Conservation (phyloP, 2,888 invertebrate species). For the Scaptomyza parva region DNA sequence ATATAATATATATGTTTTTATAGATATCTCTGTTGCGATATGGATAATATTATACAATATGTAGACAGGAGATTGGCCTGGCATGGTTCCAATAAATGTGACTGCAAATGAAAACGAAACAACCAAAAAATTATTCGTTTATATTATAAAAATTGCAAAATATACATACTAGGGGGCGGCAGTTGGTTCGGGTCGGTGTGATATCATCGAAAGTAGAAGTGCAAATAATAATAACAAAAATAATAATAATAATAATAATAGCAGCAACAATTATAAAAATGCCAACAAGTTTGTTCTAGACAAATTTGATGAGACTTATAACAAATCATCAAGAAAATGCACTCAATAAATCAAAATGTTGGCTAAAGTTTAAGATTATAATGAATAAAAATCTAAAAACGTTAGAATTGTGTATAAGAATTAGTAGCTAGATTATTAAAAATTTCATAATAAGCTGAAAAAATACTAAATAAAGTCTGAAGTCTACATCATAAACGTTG, state of each 20-base stretch:
- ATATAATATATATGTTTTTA: conserved; percentile 4
- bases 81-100: conserved; percentile 73
- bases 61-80: conserved; percentile 64
- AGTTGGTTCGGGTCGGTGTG: conserved; percentile 28
- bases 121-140: conserved; percentile 32
- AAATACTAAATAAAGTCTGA: no score
- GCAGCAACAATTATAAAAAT: conserved; percentile 22
- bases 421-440: no score
- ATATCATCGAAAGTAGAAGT: conserved; percentile 61
- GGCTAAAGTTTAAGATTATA: not conserved
- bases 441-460: no score
- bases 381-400: no score
- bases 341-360: conserved; percentile 34
- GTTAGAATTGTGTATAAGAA: no score
- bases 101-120: conserved; percentile 64
- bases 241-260: not conserved
- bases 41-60: conserved; percentile 73
- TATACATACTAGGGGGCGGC: conserved; percentile 17
- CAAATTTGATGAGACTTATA: conserved; percentile 40
- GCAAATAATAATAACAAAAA: conserved; percentile 38
- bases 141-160: conserved; percentile 27
- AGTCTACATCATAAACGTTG: not conserved
- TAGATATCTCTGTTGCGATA: conserved; percentile 41
- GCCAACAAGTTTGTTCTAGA: conserved; percentile 36
- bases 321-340: conserved; percentile 34